Evolutionary conservation across 2,113 vertebrate genomes (phyloP).

Genomic region (Pseudopodoces humilis): DNA sequence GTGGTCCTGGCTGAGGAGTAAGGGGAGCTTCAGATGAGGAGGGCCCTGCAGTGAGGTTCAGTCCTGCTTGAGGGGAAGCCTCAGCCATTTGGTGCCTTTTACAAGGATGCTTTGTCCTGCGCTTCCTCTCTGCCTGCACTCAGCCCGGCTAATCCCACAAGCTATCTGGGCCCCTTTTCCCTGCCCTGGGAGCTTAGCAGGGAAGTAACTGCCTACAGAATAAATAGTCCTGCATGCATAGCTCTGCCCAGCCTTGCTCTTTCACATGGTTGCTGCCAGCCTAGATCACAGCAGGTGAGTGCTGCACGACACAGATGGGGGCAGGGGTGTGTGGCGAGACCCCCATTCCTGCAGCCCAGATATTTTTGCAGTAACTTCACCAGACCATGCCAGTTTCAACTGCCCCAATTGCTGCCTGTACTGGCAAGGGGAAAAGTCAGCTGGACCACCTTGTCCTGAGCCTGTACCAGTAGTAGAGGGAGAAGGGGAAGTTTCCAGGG

Average conservation of each 20-base stretch:
- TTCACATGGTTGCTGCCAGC: background rate
- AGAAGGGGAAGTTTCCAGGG: background rate
- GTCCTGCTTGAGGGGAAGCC: background rate
- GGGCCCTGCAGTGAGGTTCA: background rate
- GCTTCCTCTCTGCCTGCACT: background rate
- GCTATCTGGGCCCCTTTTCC: background rate
- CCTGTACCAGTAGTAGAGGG: rapidly evolving
- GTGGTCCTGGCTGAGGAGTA: background rate
- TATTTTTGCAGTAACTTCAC: background rate
- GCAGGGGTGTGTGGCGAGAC: background rate
- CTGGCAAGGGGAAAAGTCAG: background rate
- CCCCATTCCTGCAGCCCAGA: background rate
- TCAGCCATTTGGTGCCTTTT: rapidly evolving
- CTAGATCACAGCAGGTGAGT: background rate
- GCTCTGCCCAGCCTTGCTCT: background rate
- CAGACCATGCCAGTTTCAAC: background rate
- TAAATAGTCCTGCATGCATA: background rate
- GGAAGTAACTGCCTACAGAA: background rate
- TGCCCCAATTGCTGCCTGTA: background rate
- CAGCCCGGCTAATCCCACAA: background rate
- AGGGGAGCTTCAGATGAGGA: background rate
- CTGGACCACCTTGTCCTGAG: background rate
- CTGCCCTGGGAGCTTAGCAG: rapidly evolving
- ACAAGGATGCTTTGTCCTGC: background rate
- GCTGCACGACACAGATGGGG: rapidly evolving